Conservation (phyloP, 2,797 vertebrate genomes). For the Rhynchotus rufescens region DNA sequence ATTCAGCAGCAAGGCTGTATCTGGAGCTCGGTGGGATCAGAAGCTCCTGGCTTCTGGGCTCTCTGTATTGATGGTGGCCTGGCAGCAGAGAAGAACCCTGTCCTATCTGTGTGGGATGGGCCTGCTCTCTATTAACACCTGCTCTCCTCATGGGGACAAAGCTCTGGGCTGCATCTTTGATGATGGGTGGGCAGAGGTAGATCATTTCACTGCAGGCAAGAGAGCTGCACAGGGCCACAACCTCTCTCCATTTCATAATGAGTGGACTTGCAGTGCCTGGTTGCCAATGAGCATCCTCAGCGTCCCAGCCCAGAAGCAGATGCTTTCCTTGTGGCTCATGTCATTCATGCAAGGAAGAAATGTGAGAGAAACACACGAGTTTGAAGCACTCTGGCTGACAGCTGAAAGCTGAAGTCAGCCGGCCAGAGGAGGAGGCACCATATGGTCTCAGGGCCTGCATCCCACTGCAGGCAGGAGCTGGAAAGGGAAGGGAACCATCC, state of each 20-base stretch:
- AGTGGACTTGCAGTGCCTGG: not conserved
- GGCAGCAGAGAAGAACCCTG: not conserved
- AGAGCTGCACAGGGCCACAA: not conserved
- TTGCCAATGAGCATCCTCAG: not conserved
- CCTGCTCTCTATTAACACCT: not conserved
- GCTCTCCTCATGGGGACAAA: not conserved
- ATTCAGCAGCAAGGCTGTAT: not conserved
- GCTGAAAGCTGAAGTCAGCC: not conserved
- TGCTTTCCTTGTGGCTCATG: not conserved
- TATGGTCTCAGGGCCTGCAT: not conserved
- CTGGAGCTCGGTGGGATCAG: not conserved
- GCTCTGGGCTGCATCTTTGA: not conserved
- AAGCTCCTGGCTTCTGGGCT: not conserved
- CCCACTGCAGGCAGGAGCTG: accelerated
- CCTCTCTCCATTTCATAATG: not conserved
- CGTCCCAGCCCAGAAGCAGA: not conserved
- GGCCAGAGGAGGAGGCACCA: not conserved
- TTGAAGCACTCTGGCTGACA: not conserved
- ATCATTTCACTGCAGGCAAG: not conserved
- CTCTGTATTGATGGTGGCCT: not conserved
- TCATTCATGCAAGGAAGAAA: not conserved
- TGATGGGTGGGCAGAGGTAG: not conserved
- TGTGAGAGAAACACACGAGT: not conserved
- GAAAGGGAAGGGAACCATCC: not conserved
- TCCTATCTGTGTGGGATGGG: not conserved